Conservation (phyloP, 1,140 invertebrate species). For the Drosophila teissieri region DNA sequence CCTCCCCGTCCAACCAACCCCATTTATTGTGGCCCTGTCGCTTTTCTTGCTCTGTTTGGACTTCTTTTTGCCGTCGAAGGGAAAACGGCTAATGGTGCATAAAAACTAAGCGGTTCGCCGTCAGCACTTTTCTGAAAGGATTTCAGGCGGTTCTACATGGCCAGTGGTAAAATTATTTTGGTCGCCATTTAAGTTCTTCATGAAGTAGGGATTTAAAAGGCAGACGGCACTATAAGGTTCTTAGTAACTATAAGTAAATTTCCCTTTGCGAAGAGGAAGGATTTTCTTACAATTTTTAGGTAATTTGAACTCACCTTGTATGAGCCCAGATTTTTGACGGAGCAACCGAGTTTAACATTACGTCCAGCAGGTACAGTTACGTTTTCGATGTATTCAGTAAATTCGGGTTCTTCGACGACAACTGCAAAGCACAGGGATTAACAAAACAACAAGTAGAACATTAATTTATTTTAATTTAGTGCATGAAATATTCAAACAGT, state of each 20-base stretch:
- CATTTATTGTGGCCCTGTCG: constrained; percentile 8
- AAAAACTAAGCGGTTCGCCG: constrained; percentile 33
- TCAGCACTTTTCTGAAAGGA: constrained; percentile 27
- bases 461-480: constrained; percentile 33
- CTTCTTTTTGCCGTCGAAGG: constrained; percentile 15
- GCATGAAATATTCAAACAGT: constrained; percentile 53
- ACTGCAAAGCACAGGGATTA: constrained; percentile 85
- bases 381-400: constrained; percentile 89
- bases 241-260: too few species aligned
- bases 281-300: too few species aligned
- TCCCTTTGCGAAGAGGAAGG: too few species aligned
- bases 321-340: constrained; percentile 94
- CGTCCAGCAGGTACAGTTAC: constrained; percentile 91
- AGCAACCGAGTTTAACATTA: constrained; percentile 94
- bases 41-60: constrained; percentile 17
- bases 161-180: not conserved
- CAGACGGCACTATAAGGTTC: not conserved
- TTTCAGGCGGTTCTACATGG: constrained; percentile 1
- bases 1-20: constrained; percentile 16
- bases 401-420: constrained; percentile 88
- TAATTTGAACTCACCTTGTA: constrained; percentile 88
- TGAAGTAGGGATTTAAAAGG: too few species aligned
- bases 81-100: constrained; percentile 61
- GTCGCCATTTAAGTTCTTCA: not conserved
- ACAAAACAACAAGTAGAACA: not conserved